These are phyloP conservation scores for Streptopelia turtur DNA, from an alignment of 2,797 vertebrate genomes.

Conservation along the genomic window DNA sequence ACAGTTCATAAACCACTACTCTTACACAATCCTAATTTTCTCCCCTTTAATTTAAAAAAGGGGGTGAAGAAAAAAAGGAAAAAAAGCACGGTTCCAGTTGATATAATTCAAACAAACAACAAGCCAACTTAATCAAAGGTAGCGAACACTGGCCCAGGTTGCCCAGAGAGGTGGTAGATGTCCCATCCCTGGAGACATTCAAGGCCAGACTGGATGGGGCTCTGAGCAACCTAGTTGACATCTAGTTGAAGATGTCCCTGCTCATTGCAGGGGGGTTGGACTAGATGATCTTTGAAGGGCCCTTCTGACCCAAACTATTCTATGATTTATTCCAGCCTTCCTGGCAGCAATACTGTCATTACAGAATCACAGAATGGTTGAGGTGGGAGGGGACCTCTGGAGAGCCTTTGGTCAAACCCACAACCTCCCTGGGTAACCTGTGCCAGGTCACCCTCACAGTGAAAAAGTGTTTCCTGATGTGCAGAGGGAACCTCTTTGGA, in stretches of 20 bases:
- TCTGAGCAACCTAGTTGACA: too few relatives aligned
- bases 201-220: too few relatives aligned
- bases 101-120: background rate
- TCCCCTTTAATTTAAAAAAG: background rate
- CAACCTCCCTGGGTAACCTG: background rate
- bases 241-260: too few relatives aligned
- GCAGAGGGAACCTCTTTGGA: background rate
- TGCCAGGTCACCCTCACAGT: background rate
- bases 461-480: background rate
- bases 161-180: too few relatives aligned
- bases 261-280: too few relatives aligned
- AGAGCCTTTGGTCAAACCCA: background rate
- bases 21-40: background rate
- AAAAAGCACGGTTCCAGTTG: background rate
- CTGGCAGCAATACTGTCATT: background rate
- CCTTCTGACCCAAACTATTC: too few relatives aligned
- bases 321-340: background rate
- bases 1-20: rapidly evolving
- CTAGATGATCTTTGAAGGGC: too few relatives aligned
- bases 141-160: too few relatives aligned
- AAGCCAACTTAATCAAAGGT: background rate
- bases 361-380: background rate
- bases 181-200: too few relatives aligned
- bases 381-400: background rate
- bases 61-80: too few relatives aligned